Evolutionary conservation across 2,797 vertebrate species (phyloP).

Genomic region (Sandelia bainsii): DNA sequence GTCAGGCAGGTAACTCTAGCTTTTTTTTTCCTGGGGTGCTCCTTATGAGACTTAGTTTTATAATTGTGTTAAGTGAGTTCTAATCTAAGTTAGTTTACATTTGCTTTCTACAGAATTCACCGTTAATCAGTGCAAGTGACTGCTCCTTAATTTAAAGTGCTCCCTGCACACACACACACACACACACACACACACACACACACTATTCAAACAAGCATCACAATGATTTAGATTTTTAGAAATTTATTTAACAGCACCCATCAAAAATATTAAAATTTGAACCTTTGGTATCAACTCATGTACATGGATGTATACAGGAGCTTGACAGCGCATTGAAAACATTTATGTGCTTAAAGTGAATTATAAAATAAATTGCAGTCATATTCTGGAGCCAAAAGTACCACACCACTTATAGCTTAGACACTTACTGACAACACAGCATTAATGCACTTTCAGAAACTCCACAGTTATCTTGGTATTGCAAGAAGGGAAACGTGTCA

Average conservation of each 20-base stretch:
- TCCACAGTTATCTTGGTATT: conserved; percentile 17
- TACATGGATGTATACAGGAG: conserved; percentile 43
- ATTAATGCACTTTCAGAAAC: conserved; percentile 26
- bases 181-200: too few species aligned
- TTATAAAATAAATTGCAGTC: conserved; percentile 24
- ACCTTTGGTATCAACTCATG: conserved; percentile 67
- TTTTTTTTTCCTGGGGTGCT: too few species aligned
- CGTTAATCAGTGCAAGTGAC: too few species aligned
- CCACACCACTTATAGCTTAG: conserved; percentile 32
- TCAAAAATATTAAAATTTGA: conserved; percentile 53
- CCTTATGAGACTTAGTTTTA: too few species aligned
- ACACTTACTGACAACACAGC: conserved; percentile 39
- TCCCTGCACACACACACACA: too few species aligned
- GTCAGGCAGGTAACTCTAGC: too few species aligned
- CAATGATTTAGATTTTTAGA: conserved; percentile 20
- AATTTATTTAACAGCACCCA: conserved; percentile 62
- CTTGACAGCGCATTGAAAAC: conserved; percentile 37
- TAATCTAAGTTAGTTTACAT: too few species aligned
- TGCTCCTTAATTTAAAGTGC: too few species aligned
- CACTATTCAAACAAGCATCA: too few species aligned
- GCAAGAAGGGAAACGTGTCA: conserved; percentile 21
- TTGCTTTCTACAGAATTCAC: too few species aligned
- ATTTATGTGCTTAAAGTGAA: conserved; percentile 28
- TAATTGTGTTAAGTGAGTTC: too few species aligned
- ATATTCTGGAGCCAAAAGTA: conserved; percentile 5